Evolutionary conservation across 2,113 vertebrate genomes (phyloP).

Genomic region (Entelurus aequoreus): DNA sequence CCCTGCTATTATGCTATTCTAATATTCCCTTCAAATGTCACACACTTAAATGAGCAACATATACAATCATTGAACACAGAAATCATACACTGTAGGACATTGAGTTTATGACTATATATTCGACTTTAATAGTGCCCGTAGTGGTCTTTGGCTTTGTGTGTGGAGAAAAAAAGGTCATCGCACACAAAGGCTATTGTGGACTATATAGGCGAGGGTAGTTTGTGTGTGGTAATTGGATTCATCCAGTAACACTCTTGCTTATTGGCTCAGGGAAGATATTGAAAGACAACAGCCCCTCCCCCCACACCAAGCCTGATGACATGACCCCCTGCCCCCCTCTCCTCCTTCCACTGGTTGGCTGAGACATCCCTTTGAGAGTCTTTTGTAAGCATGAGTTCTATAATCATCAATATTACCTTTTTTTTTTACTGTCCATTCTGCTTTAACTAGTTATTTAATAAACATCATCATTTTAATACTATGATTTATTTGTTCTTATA

Average conservation of each 20-base stretch:
- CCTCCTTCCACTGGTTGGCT: constrained; percentile 18
- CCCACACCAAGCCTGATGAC: constrained; percentile 52
- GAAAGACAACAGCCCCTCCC: constrained; percentile 67
- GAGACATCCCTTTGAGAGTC: neutral
- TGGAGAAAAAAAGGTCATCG: neutral
- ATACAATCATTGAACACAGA: too few relatives aligned
- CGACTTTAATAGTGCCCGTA: too few relatives aligned
- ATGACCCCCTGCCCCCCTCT: constrained; percentile 46
- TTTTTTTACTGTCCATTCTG: too few relatives aligned
- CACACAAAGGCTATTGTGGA: constrained; percentile 9
- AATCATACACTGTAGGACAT: too few relatives aligned
- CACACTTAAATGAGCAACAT: constrained; percentile 6
- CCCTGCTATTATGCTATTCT: too few relatives aligned
- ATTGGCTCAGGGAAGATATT: constrained; percentile 66
- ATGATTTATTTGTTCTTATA: too few relatives aligned
- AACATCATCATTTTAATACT: too few relatives aligned
- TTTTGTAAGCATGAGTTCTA: constrained; percentile 25
- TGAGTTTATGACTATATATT: too few relatives aligned
- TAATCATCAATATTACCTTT: neutral
- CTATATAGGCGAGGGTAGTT: constrained; percentile 13
- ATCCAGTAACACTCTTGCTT: constrained; percentile 53
- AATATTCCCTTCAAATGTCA: neutral
- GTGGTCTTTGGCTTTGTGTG: neutral
- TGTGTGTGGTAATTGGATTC: constrained; percentile 59
- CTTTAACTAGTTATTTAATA: too few relatives aligned